These are phyloP conservation scores for Loripinus fragilis DNA, from an alignment of 2,888 invertebrate species.

Conservation along the genomic window DNA sequence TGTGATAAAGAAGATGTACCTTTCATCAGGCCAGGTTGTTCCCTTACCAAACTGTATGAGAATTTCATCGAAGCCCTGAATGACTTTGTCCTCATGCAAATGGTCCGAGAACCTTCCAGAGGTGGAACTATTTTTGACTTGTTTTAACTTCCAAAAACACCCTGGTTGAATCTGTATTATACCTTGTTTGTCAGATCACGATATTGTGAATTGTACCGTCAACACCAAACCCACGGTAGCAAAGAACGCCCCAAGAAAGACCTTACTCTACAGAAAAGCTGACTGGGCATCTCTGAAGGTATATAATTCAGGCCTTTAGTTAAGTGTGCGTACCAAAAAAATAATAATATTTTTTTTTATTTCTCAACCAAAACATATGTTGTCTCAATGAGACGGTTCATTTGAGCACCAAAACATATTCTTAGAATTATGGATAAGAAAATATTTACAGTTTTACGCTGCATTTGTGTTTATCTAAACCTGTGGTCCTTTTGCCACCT, in stretches of 20 bases:
- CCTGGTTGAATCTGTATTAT: slow-evolving; percentile 16
- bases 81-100: slow-evolving; percentile 1
- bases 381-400: too few relatives aligned
- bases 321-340: too few relatives aligned
- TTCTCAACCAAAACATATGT: too few relatives aligned
- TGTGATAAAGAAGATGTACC: slow-evolving; percentile 20
- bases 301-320: too few relatives aligned
- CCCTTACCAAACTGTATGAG: slow-evolving; percentile 6
- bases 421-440: too few relatives aligned
- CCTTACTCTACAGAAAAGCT: slow-evolving; percentile 22
- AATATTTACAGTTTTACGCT: too few relatives aligned
- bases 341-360: too few relatives aligned
- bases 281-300: too few relatives aligned
- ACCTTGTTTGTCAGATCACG: slow-evolving; percentile 23
- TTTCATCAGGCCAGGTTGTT: slow-evolving; percentile 9
- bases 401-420: too few relatives aligned
- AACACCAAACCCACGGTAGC: neutral
- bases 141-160: slow-evolving; percentile 16
- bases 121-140: slow-evolving; percentile 10
- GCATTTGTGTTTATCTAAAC: too few relatives aligned
- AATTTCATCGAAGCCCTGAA: neutral
- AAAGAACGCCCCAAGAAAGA: slow-evolving; percentile 15
- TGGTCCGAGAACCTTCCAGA: slow-evolving; percentile 15
- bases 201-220: slow-evolving; percentile 8
- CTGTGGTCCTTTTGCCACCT: too few relatives aligned